Base-by-base conservation (phyloP, 1,140 invertebrate species). In the Solen grandis region DNA sequence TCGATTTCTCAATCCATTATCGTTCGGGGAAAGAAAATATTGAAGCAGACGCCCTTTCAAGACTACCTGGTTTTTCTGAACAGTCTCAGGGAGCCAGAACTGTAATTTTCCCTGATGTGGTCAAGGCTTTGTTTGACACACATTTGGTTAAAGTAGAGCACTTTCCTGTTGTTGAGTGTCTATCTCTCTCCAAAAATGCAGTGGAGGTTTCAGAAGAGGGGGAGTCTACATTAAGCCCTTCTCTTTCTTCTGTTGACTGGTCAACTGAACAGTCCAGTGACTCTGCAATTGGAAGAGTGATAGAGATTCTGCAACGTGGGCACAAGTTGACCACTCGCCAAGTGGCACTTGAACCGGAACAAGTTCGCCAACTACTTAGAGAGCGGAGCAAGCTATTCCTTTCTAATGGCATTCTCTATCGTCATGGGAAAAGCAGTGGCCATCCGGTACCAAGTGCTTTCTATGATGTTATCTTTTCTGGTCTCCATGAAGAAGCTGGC, bases 401-500 rank as follows among this genome's bases (percentile, higher is more conserved):
- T 50, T 16, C 31, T 19, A 25, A 78, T 63, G 74, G 75, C 52
- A 59, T 85, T 50, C 31, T 70, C 5, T n/a, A n/a, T n/a, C n/a
- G n/a, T n/a, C n/a, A n/a, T n/a, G n/a, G n/a, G n/a, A n/a, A n/a
- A n/a, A n/a, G 65, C 31, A 22, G 5, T 38, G 19, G 36, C 35
- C 41, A 14, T 46, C 8, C 16, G 54, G 22, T 16, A 46, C 31
- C 25, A 36, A 16, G 70, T 29, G 27, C n/a, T 72, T 81, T 8
- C 74, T 33, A 41, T 38, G n/a, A n/a, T n/a, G n/a, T n/a, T n/a
- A n/a, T n/a, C n/a, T n/a, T n/a, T n/a, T n/a, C n/a, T n/a, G n/a
- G 66, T 2, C 19, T 76, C n/a, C 82, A 81, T 72, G 65, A 81
- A 62, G 82, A 84, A 54, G 16, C 59, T 31, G 78, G 72, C 2